phyloP scores from a whole-genome alignment of 2,797 vertebrate genomes.

The Graptemys geographica region DNA sequence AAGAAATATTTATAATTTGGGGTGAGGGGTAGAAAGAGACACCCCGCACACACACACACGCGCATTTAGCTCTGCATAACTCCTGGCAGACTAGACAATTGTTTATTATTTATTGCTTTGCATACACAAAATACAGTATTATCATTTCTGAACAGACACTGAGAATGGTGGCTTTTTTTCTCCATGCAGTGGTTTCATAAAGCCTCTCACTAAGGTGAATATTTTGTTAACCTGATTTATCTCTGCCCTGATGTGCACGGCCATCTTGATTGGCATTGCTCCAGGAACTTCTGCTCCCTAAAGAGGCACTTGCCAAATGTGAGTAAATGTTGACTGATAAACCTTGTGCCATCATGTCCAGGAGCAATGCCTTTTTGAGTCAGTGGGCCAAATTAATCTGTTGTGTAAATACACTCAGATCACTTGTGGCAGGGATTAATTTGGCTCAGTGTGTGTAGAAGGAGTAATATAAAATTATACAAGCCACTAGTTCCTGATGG shows the following conservation, averaged over 20 bases:
- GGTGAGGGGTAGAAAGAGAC: background rate
- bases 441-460: accelerated
- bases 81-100: background rate
- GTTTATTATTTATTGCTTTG: background rate
- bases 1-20: background rate
- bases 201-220: accelerated
- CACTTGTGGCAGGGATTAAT: accelerated
- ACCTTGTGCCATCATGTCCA: too few species aligned
- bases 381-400: too few species aligned
- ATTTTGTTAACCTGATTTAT: accelerated
- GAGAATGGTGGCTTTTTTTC: accelerated
- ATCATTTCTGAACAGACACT: accelerated
- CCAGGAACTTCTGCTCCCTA: background rate
- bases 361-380: background rate
- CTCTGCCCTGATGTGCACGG: accelerated
- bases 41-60: accelerated
- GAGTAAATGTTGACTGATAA: background rate
- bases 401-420: background rate
- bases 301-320: background rate
- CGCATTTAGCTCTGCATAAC: accelerated
- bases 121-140: accelerated
- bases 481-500: accelerated
- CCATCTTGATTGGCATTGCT: accelerated
- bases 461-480: background rate
- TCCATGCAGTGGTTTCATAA: accelerated